phyloP scores from a whole-genome alignment of 2,888 invertebrate genomes.

The Hofmannophila pseudospretella region DNA sequence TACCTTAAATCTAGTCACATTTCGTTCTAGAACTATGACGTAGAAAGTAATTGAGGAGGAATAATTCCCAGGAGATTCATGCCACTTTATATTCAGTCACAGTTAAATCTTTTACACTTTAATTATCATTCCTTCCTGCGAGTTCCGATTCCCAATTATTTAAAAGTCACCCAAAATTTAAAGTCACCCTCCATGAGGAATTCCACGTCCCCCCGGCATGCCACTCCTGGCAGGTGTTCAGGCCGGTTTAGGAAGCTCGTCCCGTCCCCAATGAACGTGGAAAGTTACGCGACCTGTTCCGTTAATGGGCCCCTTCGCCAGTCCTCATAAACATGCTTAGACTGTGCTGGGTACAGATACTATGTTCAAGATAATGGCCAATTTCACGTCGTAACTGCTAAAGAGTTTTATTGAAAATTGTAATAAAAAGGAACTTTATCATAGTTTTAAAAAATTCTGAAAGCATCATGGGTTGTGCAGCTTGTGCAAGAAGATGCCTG shows the following conservation, averaged over 20 bases:
- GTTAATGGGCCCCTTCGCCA: constrained; percentile 28
- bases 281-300: constrained; percentile 49
- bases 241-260: constrained; percentile 41
- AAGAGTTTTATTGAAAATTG: constrained; percentile 1
- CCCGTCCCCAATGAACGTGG: constrained; percentile 38
- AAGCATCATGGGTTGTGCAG: too few species aligned
- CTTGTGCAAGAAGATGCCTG: too few species aligned
- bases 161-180: constrained; percentile 17
- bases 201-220: constrained; percentile 29
- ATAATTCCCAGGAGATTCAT: too few species aligned
- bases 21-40: too few species aligned
- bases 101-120: neutral
- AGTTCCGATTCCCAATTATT: constrained; percentile 1
- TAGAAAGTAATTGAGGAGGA: too few species aligned
- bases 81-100: too few species aligned
- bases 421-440: neutral
- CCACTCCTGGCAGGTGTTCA: constrained; percentile 45
- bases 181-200: constrained; percentile 31
- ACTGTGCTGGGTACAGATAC: neutral
- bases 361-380: neutral
- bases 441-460: too few species aligned
- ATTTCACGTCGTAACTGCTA: constrained; percentile 2
- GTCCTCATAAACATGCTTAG: constrained; percentile 4
- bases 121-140: neutral
- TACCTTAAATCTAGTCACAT: too few species aligned